Evolutionary conservation across 2,888 invertebrate species (phyloP), one percentile per base, ranked within the genome.

Genomic region (Corbicula japonica): DNA sequence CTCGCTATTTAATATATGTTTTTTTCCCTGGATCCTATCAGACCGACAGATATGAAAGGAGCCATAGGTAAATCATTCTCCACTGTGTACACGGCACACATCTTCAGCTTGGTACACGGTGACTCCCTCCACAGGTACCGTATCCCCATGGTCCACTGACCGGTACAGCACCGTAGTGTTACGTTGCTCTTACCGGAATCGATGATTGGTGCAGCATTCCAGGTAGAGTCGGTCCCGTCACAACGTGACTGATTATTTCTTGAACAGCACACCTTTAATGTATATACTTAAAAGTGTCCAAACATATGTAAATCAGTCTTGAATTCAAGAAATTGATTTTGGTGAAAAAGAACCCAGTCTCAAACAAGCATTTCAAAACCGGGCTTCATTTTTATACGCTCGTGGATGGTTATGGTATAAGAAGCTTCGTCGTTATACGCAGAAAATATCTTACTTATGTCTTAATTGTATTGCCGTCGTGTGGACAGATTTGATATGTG

Each of bases 91-190:
- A 89, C 81, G 6, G 89, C 84, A 74, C 89, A 89, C 32, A 73
- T 78, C 71, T 88, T 88, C 58, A 87, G 85, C 8, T 3, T 32
- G 2, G 60, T 50, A 70, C 89, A 89, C 18, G 90, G 89, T 23
- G 89, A 86, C 61, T 87, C 87, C 30, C 85, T 56, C 90, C 89
- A 89, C 1, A 79, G 76, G 58, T 89, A 89, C 18, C 90, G 81
- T 1, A 88, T 23, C 0, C 87, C 89, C 30, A 82, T 71, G 12
- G 85, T 66, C 52, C 70, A 79, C 70, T 84, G 52, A 15, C 68
- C 74, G 8, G 76, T 34, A 41, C 86, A 85, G 26, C 79, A 77
- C 6, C 76, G 71, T 15, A 89, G 23, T 0, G 85, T 78, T 1
- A 88, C 72, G 18, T 70, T 63, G 5, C 73, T 62, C 1, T 66